Percentiles rank a stretch among this genome's conserved stretches.
Conservation (phyloP, 2,113 vertebrate genomes). For the Mastomys natalensis region DNA sequence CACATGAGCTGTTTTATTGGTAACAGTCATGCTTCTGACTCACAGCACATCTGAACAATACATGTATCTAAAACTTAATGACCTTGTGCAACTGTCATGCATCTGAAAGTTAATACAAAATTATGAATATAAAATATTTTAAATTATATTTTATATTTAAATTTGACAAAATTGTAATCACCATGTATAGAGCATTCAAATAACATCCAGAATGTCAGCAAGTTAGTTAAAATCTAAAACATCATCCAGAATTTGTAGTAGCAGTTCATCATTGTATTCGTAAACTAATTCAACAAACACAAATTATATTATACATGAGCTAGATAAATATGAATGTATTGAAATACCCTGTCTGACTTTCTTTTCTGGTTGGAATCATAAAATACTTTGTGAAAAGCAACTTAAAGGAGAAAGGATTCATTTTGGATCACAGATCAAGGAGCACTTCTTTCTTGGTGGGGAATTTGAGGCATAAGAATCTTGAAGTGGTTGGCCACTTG, state of each 20-base stretch:
- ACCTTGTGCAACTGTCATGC: background rate
- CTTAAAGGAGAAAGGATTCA: background rate
- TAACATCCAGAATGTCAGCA: background rate
- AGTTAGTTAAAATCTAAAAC: background rate
- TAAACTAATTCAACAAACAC: background rate
- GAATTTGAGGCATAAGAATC: background rate
- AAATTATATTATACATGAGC: background rate
- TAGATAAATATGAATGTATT: background rate
- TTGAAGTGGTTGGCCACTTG: background rate
- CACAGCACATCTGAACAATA: background rate
- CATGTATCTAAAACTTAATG: background rate
- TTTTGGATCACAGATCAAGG: background rate
- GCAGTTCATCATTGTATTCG: background rate
- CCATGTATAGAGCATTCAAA: background rate
- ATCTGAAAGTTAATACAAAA: background rate
- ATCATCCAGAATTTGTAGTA: background rate
- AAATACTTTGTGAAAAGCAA: background rate
- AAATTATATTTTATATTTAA: background rate
- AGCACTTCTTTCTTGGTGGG: no score
- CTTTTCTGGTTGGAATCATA: no score
- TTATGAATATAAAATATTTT: background rate
- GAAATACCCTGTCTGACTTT: background rate
- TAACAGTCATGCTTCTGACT: background rate
- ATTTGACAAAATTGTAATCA: background rate
- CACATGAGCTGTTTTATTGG: background rate